Evolutionary conservation across 2,113 vertebrate species (phyloP), one percentile per base, ranked within the genome.

Genomic region (Oenanthe melanoleuca): DNA sequence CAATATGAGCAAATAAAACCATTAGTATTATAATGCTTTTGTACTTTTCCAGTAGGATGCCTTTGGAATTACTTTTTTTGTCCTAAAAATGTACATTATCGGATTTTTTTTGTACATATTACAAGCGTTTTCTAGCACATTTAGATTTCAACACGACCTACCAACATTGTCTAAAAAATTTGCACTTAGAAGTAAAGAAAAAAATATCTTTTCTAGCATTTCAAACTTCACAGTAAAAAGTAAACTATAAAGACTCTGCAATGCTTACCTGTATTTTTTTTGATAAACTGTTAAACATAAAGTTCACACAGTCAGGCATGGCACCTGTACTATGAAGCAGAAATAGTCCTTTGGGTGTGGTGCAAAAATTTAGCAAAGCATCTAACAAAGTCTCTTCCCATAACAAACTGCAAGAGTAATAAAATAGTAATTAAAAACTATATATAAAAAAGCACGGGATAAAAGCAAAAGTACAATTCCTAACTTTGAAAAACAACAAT

Each of bases 381-480:
- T 99, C 99, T 97, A 99, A 96, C 91, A 99, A 95, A 61, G 98
- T 99, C 75, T 99, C 99, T 97, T 99, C 99, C 98, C 98, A 99
- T 74, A 98, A 61, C 69, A 98, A 95, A 82, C 99, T 99, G 97
- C 75, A 97, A 89, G 72, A 72, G 13, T 72, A 85, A 31, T 38
- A 92, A 94, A 92, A 94, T 5, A 92, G 44, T 21, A 28, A 82
- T 89, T 82, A 74, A 13, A 49, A 64, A 21, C 5, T 0, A 5
- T 6, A 80, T 0, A 6, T 11, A 25, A 50, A 80, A 73, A 71
- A 42, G 5, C 22, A 73, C 4, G 6, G 37, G 10, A 42, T 72
- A 40, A 47, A 55, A 33, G 4, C 38, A 65, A 42, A 65, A 13
- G 16, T 42, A 56, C 21, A 49, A 25, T 50, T 34, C 42, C 31